phyloP scores from a whole-genome alignment of 1,140 invertebrate species.

The Octopus sinensis region DNA sequence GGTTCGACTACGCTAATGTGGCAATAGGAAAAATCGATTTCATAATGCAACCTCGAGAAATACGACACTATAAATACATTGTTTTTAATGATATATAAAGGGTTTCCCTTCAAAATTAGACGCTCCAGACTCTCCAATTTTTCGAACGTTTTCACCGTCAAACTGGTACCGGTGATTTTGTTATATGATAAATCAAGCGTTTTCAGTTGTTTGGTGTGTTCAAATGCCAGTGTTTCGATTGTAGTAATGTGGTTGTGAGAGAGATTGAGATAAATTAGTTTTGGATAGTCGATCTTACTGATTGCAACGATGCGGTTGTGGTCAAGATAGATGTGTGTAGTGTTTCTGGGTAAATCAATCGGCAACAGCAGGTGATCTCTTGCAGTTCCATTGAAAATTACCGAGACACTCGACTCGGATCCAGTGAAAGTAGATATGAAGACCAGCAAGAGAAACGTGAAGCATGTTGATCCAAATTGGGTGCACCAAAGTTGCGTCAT shows the following conservation, averaged over 20 bases:
- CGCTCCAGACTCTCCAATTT: background rate
- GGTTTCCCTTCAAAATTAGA: background rate
- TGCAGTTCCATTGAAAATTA: background rate
- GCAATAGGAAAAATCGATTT: background rate
- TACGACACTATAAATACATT: background rate
- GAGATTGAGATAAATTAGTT: slow-evolving; percentile 1
- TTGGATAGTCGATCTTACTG: background rate
- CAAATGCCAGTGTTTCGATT: background rate
- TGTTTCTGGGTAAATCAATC: background rate
- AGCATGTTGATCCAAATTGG: too few relatives aligned
- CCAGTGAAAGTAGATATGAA: too few relatives aligned
- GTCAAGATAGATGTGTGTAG: background rate
- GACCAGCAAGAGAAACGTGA: too few relatives aligned
- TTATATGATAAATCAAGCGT: background rate
- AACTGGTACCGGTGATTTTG: background rate
- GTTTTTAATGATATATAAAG: background rate
- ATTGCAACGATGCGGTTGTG: background rate
- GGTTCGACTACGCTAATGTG: background rate
- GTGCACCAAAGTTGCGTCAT: too few relatives aligned
- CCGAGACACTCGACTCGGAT: too few relatives aligned
- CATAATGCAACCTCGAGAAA: background rate
- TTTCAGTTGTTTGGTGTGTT: background rate
- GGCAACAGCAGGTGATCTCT: background rate
- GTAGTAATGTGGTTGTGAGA: background rate
- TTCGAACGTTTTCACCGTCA: background rate